Base-by-base conservation (phyloP, 2,113 vertebrate species). In the Pomatostomus ruficeps region DNA sequence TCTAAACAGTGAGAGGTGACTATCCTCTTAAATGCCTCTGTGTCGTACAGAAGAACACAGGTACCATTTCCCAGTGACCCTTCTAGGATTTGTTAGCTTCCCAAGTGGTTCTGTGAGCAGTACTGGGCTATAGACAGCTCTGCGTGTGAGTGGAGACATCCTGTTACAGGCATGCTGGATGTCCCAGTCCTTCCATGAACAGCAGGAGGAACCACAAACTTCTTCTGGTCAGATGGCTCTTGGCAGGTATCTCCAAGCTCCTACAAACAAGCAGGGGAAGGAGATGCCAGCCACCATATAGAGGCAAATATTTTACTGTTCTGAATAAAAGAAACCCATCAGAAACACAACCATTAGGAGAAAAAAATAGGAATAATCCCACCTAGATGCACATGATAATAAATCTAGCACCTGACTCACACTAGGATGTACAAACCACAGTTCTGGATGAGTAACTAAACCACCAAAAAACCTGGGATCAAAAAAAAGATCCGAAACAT, bases 51-150 rank as follows among this genome's bases (percentile, higher is more conserved):
- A 65, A 51, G 45, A 66, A 62, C 26, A 91, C 35, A 46, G 57
- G 61, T 40, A 36, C n/a, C n/a, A 26, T 26, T 81, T 62, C 19
- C 28, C 33, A 0, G 0, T 45, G 58, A 45, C 40, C 42, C 28
- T 51, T 18, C 42, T 23, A 49, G 74, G 29, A 28, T 91, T 62
- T 35, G 20, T 36, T 20, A 59, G 43, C 10, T 28, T 62, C 33
- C 28, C 5, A 1, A 42, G 31, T 65, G 57, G 16, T 55, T 78
- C 58, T 79, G 9, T 17, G 21, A 52, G 40, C 42, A 49, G 3
- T 29, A 11, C 2, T 0, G 0, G 42, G 28, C 82, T 42, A 11
- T 0, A 59, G 35, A 11, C 54, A 45, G 31, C 48, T 72, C 67
- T 25, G 15, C 29, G 11, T 2, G 4, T 18, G 31, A 73, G 62